Percentiles rank a stretch among this genome's conserved stretches.
Conservation (phyloP, 2,888 invertebrate species). For the Lepidochrysops patricia region DNA sequence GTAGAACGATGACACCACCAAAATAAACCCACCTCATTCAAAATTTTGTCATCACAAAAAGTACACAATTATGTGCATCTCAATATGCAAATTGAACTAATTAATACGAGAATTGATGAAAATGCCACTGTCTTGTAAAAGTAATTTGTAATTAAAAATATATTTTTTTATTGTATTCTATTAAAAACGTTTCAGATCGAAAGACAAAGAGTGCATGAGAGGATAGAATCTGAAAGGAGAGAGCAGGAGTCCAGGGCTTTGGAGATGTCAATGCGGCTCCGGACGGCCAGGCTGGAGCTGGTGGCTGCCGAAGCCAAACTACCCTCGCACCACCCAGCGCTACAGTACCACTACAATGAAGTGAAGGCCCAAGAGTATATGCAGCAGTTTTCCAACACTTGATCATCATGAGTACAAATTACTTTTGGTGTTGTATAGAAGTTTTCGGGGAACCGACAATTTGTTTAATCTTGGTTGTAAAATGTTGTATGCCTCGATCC, state of each 20-base stretch:
- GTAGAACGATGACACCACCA: no score
- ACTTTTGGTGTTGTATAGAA: neutral
- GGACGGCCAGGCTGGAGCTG: slow-evolving; percentile 47
- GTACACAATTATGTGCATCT: no score
- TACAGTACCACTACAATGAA: slow-evolving; percentile 40
- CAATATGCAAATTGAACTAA: no score
- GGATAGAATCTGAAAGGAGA: slow-evolving; percentile 36
- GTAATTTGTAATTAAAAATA: no score
- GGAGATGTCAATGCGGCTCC: slow-evolving; percentile 42
- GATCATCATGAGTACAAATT: neutral
- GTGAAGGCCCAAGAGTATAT: slow-evolving; percentile 39
- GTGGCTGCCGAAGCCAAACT: slow-evolving; percentile 43
- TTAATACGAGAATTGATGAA: no score
- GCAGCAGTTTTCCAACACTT: slow-evolving; percentile 23
- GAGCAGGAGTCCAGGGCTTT: slow-evolving; percentile 34
- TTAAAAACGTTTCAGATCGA: slow-evolving; percentile 55
- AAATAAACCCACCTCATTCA: no score
- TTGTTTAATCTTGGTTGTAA: no score
- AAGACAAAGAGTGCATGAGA: slow-evolving; percentile 49
- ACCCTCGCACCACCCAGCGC: slow-evolving; percentile 41
- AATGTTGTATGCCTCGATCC: no score
- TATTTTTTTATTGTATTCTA: neutral
- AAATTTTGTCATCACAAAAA: no score
- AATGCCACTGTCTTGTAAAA: no score
- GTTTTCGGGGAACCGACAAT: neutral